Conservation (phyloP, 53 echinoderm and acorn worm genomes). For the Stichopus horrens region DNA sequence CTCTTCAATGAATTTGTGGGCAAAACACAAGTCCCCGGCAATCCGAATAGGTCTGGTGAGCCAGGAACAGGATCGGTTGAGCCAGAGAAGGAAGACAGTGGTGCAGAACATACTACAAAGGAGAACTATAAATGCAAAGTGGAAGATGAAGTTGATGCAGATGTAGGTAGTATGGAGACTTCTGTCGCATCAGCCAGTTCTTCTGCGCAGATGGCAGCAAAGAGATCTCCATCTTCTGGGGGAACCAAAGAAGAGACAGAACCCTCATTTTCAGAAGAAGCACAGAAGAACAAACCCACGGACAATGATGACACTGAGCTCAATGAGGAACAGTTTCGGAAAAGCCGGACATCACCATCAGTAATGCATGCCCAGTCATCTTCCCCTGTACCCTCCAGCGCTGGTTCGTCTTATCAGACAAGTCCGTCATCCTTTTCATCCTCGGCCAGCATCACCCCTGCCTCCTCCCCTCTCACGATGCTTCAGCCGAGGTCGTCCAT, state of each 20-base stretch:
- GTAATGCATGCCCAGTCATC: background rate
- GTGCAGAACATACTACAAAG: background rate
- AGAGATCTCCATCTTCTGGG: background rate
- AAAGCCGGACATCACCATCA: background rate
- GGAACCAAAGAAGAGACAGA: background rate
- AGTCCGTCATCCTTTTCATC: background rate
- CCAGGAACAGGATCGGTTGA: background rate
- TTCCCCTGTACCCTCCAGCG: constrained; percentile 7
- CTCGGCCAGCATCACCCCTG: background rate
- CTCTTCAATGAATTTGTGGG: constrained; percentile 24
- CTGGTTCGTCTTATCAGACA: constrained; percentile 1
- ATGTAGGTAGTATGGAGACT: background rate
- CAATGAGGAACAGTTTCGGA: background rate
- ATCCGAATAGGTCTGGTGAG: background rate
- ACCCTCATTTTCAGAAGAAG: background rate
- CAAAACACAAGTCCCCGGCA: background rate
- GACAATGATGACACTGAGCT: background rate
- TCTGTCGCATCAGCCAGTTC: background rate
- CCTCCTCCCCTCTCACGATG: background rate
- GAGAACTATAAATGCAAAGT: background rate
- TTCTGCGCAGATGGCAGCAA: background rate
- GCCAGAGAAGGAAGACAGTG: background rate
- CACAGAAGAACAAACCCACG: background rate
- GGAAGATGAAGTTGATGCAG: background rate
- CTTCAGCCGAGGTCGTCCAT: background rate